Evolutionary conservation across 2,113 vertebrate species (phyloP).

Genomic region (Chaetodon auriga): DNA sequence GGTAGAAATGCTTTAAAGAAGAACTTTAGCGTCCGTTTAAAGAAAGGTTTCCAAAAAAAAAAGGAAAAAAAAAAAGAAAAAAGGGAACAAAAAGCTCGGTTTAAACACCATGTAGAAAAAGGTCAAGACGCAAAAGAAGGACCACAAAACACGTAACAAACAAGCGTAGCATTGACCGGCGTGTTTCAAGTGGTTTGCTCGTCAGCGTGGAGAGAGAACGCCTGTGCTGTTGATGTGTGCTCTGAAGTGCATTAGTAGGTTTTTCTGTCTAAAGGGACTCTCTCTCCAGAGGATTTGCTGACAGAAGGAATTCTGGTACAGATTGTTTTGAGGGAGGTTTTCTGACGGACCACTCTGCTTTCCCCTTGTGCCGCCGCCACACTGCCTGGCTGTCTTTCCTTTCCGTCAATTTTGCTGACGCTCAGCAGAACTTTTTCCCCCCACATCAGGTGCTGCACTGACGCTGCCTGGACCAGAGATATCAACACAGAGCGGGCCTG

Average conservation of each 20-base stretch:
- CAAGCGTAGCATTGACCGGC: conserved; percentile 66
- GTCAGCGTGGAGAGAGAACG: conserved; percentile 78
- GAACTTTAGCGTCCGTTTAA: conserved; percentile 81
- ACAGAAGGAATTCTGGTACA: conserved; percentile 78
- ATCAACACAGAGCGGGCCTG: conserved; percentile 24
- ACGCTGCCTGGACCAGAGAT: conserved; percentile 32
- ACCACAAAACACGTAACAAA: conserved; percentile 44
- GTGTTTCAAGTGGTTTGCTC: conserved; percentile 57
- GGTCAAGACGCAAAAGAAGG: conserved; percentile 47
- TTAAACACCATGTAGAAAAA: conserved; percentile 60
- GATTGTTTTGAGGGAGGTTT: conserved; percentile 77
- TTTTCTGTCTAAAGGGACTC: conserved; percentile 70
- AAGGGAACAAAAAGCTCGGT: conserved; percentile 74
- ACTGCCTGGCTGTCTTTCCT: conserved; percentile 87
- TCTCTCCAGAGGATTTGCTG: conserved; percentile 75
- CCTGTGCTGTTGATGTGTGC: conserved; percentile 79
- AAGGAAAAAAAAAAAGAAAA: background rate
- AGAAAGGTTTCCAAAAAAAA: conserved; percentile 23
- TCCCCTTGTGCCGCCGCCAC: conserved; percentile 86
- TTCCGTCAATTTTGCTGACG: conserved; percentile 80
- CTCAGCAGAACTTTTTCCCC: conserved; percentile 64
- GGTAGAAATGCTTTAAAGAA: conserved; percentile 98
- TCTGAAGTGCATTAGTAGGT: conserved; percentile 75
- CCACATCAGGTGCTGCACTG: conserved; percentile 59
- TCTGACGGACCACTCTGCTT: conserved; percentile 85